Conservation (phyloP, 2,113 vertebrate species). For the Onychorhynchus coronatus region DNA sequence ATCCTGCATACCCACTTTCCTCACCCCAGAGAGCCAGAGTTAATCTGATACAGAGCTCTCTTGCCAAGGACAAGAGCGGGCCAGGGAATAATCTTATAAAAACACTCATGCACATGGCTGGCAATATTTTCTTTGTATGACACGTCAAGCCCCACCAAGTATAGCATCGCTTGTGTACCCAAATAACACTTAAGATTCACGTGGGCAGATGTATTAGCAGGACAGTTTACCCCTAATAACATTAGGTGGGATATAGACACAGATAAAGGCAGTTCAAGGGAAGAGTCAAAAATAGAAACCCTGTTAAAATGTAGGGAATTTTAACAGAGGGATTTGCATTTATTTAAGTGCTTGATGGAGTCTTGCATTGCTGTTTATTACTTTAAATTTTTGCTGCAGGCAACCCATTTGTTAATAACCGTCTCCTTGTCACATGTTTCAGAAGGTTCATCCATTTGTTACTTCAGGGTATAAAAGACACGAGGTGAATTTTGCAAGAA, state of each 20-base stretch:
- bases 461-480: neutral
- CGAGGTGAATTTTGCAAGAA: neutral
- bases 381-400: neutral
- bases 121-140: neutral
- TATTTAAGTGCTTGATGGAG: neutral
- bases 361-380: neutral
- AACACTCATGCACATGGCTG: neutral
- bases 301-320: neutral
- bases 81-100: neutral
- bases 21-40: neutral
- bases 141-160: neutral
- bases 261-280: neutral
- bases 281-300: neutral
- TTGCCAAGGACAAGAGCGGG: neutral
- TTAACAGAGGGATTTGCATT: neutral
- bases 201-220: neutral
- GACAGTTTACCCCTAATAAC: neutral
- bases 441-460: neutral
- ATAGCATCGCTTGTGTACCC: neutral
- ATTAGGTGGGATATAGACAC: neutral
- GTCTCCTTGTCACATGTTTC: neutral
- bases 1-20: neutral
- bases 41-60: neutral
- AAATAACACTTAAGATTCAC: neutral
- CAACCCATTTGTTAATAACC: neutral